Evolutionary conservation across 2,888 invertebrate species (phyloP).

Genomic region (Eupeodes luniger): DNA sequence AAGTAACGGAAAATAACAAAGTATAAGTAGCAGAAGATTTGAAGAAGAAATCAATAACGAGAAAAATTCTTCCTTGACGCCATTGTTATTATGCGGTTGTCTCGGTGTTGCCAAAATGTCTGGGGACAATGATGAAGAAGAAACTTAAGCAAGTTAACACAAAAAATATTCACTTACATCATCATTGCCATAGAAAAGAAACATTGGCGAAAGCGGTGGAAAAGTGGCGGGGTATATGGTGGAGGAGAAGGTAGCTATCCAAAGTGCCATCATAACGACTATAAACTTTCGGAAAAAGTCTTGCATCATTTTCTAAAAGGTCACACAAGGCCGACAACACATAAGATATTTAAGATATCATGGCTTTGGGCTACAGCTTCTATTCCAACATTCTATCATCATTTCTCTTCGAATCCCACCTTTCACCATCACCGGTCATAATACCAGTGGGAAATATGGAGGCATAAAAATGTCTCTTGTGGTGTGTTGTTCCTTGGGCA

Average conservation of each 20-base stretch:
- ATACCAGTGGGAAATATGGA: background rate
- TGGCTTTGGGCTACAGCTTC: constrained; percentile 8
- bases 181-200: background rate
- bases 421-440: background rate
- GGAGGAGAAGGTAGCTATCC: too few relatives aligned
- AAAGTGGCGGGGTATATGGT: too few relatives aligned
- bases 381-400: background rate
- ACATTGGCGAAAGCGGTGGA: too few relatives aligned
- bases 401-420: too few relatives aligned
- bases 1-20: background rate
- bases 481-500: background rate
- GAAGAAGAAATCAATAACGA: constrained; percentile 60
- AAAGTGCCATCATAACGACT: constrained; percentile 10
- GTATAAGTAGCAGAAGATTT: constrained; percentile 40
- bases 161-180: constrained; percentile 22
- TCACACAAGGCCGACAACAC: constrained; percentile 35
- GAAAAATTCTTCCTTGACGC: constrained; percentile 61
- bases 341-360: constrained; percentile 7
- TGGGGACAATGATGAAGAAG: constrained; percentile 70
- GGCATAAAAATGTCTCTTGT: background rate
- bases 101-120: constrained; percentile 74
- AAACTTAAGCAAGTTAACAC: constrained; percentile 31
- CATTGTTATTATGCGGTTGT: constrained; percentile 75
- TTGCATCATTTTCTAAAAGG: constrained; percentile 55
- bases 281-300: constrained; percentile 39